Conservation (phyloP, 2,797 vertebrate genomes). For the Clarias fuscus region DNA sequence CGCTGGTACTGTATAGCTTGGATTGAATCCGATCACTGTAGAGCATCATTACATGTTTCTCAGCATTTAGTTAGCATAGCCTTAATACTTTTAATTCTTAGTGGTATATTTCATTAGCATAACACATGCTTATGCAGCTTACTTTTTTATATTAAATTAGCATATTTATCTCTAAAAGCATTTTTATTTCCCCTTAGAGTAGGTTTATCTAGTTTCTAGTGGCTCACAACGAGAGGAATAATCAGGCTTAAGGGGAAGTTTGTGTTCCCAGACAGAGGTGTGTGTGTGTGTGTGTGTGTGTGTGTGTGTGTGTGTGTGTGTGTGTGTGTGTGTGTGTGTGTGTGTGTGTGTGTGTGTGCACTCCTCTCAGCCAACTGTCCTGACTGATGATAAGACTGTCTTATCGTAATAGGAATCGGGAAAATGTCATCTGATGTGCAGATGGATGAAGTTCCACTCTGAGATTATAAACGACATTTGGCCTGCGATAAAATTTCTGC, state of each 20-base stretch:
- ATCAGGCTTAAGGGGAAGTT: not conserved
- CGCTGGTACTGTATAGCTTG: not conserved
- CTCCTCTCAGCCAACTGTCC: not conserved
- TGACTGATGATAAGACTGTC: slow-evolving; percentile 21
- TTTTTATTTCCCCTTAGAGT: not conserved
- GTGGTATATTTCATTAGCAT: not conserved
- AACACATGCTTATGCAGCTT: not conserved
- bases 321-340: slow-evolving; percentile 57
- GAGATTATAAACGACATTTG: slow-evolving; percentile 69
- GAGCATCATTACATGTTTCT: not conserved
- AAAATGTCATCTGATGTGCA: slow-evolving; percentile 63
- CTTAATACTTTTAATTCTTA: not conserved
- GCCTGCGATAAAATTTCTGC: slow-evolving; percentile 63
- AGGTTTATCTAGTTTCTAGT: too few relatives aligned
- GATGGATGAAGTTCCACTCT: slow-evolving; percentile 65
- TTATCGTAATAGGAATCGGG: slow-evolving; percentile 72
- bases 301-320: not conserved
- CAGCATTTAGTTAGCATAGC: not conserved
- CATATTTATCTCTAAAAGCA: not conserved
- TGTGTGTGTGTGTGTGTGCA: slow-evolving; percentile 57
- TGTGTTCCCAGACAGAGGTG: not conserved
- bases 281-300: slow-evolving; percentile 47
- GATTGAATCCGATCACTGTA: not conserved
- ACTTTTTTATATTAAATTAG: not conserved
- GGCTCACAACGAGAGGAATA: not conserved